Percentiles rank a stretch among this genome's conserved stretches.
Conservation (phyloP, 2,888 invertebrate genomes). For the Cyclophora punctaria region DNA sequence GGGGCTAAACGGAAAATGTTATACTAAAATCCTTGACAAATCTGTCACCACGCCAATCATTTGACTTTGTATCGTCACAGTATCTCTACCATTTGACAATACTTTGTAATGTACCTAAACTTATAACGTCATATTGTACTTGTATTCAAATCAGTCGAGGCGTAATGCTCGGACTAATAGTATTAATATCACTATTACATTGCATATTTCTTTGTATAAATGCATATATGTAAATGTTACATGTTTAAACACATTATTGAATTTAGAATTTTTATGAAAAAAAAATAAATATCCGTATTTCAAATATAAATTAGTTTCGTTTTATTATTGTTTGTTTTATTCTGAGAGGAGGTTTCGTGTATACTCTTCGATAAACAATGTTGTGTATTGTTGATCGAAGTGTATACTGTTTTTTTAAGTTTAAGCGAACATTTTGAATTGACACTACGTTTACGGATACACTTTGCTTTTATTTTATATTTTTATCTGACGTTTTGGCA, state of each 20-base stretch:
- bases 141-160: neutral
- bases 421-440: no score
- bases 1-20: no score
- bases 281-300: constrained; percentile 77
- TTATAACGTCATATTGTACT: constrained; percentile 53
- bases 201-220: constrained; percentile 76
- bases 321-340: constrained; percentile 41
- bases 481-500: no score
- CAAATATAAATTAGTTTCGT: constrained; percentile 66
- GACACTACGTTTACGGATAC: no score
- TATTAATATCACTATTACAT: constrained; percentile 68
- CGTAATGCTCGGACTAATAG: constrained; percentile 60
- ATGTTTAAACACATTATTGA: constrained; percentile 76
- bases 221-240: constrained; percentile 76
- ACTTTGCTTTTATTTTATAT: no score
- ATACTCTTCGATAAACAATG: no score
- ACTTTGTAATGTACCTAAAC: constrained; percentile 67
- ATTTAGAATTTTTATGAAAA: constrained; percentile 77
- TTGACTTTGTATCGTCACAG: constrained; percentile 35
- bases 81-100: constrained; percentile 71
- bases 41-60: no score
- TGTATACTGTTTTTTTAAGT: no score
- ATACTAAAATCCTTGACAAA: no score
- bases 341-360: neutral
- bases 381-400: no score